phyloP scores from a whole-genome alignment of 2,888 invertebrate genomes.

The Argyra leucocephala region DNA sequence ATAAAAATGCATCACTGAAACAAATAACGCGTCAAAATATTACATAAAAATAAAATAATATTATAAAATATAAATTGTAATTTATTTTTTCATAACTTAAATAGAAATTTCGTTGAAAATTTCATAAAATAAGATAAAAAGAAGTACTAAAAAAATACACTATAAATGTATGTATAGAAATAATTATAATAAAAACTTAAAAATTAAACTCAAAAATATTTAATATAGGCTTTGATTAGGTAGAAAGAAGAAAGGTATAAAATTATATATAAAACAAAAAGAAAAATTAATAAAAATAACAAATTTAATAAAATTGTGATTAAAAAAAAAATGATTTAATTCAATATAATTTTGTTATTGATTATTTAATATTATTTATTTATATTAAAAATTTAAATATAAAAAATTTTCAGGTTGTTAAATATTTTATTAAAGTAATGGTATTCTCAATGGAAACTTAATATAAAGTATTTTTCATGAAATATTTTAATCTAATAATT shows the following conservation, averaged over 20 bases:
- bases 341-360: not conserved
- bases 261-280: not conserved
- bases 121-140: not conserved
- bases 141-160: not conserved
- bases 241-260: conserved; percentile 5
- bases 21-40: not conserved
- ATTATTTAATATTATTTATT: too few relatives aligned
- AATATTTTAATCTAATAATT: too few relatives aligned
- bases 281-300: not conserved
- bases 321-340: conserved; percentile 6
- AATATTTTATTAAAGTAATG: too few relatives aligned
- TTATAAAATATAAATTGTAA: not conserved
- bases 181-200: not conserved
- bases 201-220: conserved; percentile 7
- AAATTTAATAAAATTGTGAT: conserved; percentile 6
- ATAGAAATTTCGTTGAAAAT: not conserved
- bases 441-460: too few relatives aligned
- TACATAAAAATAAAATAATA: not conserved
- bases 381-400: too few relatives aligned
- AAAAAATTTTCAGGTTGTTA: too few relatives aligned
- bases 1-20: not conserved
- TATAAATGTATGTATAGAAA: conserved; percentile 5
- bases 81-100: conserved; percentile 1
- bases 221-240: conserved; percentile 10
- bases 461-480: too few relatives aligned